Conservation (phyloP, 2,113 vertebrate genomes). For the Gymnorhina tibicen region DNA sequence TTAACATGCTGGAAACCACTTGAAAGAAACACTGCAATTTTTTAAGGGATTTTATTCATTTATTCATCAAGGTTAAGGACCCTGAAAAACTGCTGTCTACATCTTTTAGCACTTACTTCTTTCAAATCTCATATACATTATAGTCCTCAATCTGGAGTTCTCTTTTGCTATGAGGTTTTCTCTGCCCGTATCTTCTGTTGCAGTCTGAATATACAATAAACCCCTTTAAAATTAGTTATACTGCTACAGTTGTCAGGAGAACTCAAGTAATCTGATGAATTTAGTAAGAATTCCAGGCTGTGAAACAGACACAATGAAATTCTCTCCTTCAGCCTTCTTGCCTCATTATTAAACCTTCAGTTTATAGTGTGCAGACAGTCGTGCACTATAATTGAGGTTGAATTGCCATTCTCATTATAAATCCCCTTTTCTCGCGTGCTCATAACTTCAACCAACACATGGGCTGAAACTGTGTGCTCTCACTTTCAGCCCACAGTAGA, state of each 20-base stretch:
- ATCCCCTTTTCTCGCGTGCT: not conserved
- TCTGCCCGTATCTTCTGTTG: conserved; percentile 40
- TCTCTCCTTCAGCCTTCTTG: conserved; percentile 21
- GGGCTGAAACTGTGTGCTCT: not conserved
- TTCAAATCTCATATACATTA: conserved; percentile 62
- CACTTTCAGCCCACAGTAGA: conserved; percentile 10
- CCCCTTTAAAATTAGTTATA: conserved; percentile 55
- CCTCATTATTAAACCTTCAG: conserved; percentile 54
- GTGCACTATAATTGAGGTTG: conserved; percentile 41
- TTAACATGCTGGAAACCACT: conserved; percentile 69
- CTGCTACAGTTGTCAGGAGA: conserved; percentile 51
- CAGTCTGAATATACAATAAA: conserved; percentile 51
- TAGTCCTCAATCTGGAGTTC: conserved; percentile 37
- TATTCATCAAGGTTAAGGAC: conserved; percentile 76
- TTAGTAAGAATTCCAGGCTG: conserved; percentile 36
- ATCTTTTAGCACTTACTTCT: conserved; percentile 66
- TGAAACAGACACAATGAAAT: conserved; percentile 46
- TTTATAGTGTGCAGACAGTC: conserved; percentile 55
- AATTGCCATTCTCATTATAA: conserved; percentile 62
- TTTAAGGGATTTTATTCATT: conserved; percentile 71
- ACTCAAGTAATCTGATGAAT: conserved; percentile 39
- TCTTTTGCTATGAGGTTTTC: conserved; percentile 38
- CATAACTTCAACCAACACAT: conserved; percentile 46
- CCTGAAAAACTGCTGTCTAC: conserved; percentile 69
- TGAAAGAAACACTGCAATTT: conserved; percentile 64